Base-by-base conservation (phyloP, 2,113 vertebrate species). In the Pelmatolapia mariae region DNA sequence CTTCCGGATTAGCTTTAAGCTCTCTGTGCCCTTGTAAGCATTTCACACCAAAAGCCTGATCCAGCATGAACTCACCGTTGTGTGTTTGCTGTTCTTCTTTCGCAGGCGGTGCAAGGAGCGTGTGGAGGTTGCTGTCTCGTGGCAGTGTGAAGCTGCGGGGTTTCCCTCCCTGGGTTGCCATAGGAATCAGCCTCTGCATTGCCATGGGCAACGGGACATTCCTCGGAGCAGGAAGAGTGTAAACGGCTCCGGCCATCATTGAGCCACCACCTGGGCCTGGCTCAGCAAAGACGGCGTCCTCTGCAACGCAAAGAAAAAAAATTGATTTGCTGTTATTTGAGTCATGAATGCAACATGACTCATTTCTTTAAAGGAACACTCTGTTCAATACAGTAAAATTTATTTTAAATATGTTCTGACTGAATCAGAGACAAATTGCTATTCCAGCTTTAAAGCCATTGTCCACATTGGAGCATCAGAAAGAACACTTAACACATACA, bases 111-210 rank as follows among this genome's bases (percentile, higher is more conserved):
- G 96, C 95, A 85, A 98, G 97, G 88, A 98, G 97, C 73, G 97
- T 97, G 94, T 99, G 98, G 81, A 99, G 98, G 83, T 98, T 97
- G 18, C 98, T 97, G 84, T 99, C 98, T 91, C 98, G 97, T 26
- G 98, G 98, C 95, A 99, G 97, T 3, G 98, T 99, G 94, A 98
- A 99, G 93, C 98, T 99, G 89, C 98, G 97, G 80, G 98, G 98
- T 93, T 99, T 99, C 89, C 98, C 98, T 2, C 96, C 98, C 59
- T 93, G 90, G 56, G 94, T 93, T 93, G 97, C 95, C n/a, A 97
- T 96, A 2, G 98, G 98, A 87, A 98, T 98, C 56, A 97, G 97
- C 84, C 98, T 98, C 6, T 99, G 99, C 95, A 98, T 98, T 88
- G 99, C 98, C 95, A 98, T 54, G 81, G 95, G 95, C 92, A 94